Evolutionary conservation across 2,113 vertebrate genomes (phyloP), one percentile per base, ranked within the genome.

Genomic region (Eira barbara): DNA sequence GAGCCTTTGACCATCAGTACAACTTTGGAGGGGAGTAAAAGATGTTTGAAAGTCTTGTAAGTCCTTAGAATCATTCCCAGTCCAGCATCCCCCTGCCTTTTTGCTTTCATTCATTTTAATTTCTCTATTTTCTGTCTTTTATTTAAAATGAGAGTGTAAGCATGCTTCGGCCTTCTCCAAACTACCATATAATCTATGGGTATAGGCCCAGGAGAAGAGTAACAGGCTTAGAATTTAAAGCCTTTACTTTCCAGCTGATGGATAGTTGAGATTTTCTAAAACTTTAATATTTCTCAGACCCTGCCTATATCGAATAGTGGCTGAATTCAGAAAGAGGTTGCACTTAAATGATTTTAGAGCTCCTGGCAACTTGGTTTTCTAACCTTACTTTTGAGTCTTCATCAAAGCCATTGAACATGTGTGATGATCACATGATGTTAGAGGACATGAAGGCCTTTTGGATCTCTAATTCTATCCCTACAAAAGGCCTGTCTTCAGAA

Each of bases 81-180:
- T 7, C 17, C 57, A 86, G 8, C 3, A 36, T 15, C 45, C 18
- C 36, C 45, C 79, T 78, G 73, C 90, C 47, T 82, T 80, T 96
- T 97, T 94, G 92, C 45, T 97, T 87, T 74, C 25, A 25, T 78
- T 69, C 47, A 29, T 27, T 91, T 69, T 36, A 96, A 78, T 96
- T 96, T 97, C 94, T 98, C 85, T 80, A 94, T 97, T 97, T 95
- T 97, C 42, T 89, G 88, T 85, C 97, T 97, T 97, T 47, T 94
- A 59, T 97, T 97, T 96, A 93, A 95, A 92, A 95, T 97, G 61
- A 86, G 73, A 98, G 87, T 95, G 71, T 89, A 96, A 79, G 65
- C 31, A 15, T 61, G 11, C 86, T 92, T 91, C 3, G 25, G 17
- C 67, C 3, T 89, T 94, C 23, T 5, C 27, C 13, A 57, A 83